Base-by-base conservation (phyloP, 92 coral and sea anemone species). In the Montipora capitata region DNA sequence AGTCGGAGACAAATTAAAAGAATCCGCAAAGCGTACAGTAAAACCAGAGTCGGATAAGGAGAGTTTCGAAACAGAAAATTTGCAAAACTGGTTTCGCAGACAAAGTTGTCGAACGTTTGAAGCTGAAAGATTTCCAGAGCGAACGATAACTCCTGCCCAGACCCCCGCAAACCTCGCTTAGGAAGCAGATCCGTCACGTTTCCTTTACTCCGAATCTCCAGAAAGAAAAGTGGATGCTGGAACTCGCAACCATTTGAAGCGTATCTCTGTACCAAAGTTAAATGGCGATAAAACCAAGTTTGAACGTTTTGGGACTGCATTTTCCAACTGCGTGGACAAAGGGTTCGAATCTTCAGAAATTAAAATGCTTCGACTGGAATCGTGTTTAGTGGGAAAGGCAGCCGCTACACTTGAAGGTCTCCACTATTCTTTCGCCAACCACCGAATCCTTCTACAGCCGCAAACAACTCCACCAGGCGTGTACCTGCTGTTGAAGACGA, bases 291-390 rank as follows among this genome's bases (percentile, higher is more conserved):
- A 17, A 18, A 65, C 73, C 45, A 38, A 68, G 45, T 68, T 68
- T 35, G 15, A 68, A 38, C 14, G 45, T 0, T 35, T 68, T 40
- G 35, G 43, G 73, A 4, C 73, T 38, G 73, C 45, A 38, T 68
- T 68, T 68, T 68, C 73, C 14, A 68, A 68, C 73, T 35, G 73
- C 10, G 73, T 68, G 13, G 48, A 35, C 44, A 68, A 68, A 68
- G 73, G 73, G 3, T 38, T 7, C 12, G 48, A 68, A 68, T 68
- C 73, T 38, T 5, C 44, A 66, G 40, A 66, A 66, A 66, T 66
- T 16, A 66, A 57, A 11, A 66, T 66, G 71, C 71, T 66, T 16
- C 40, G 48, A 68, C 73, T 68, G 45, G 73, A 35, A 68, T 68
- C 44, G 13, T 68, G 73, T 38, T 13, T 68, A 68, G 73, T 68